Percentiles rank a stretch among this genome's conserved stretches.
Conservation (phyloP, 2,797 vertebrate genomes). For the Otolemur crassicaudatus region DNA sequence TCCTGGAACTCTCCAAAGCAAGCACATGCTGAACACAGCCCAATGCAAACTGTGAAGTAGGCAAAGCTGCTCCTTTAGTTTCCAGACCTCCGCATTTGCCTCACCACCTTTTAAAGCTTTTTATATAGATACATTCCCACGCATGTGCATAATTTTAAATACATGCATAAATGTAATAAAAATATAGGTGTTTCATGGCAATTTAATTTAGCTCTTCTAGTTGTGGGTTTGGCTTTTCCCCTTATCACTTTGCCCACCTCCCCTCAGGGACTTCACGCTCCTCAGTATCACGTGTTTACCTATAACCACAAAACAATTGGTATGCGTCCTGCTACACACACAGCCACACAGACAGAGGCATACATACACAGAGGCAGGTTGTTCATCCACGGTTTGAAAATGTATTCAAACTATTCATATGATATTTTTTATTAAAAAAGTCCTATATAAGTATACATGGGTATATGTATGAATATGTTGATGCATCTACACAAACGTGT, state of each 20-base stretch:
- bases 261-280: neutral
- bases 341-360: neutral
- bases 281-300: neutral
- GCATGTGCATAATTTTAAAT: constrained; percentile 72
- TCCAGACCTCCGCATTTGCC: constrained; percentile 22
- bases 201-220: constrained; percentile 25
- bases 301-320: neutral
- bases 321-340: neutral
- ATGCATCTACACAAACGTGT: neutral
- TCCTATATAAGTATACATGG: neutral
- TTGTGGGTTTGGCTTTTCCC: neutral
- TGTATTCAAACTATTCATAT: neutral
- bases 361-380: neutral
- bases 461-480: neutral
- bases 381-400: neutral
- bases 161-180: constrained; percentile 67
- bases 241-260: neutral
- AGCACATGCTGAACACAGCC: constrained; percentile 42
- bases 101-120: constrained; percentile 38
- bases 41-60: constrained; percentile 67
- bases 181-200: constrained; percentile 31
- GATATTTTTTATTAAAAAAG: neutral
- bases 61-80: constrained; percentile 77
- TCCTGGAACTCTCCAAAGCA: constrained; percentile 53
- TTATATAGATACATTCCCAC: constrained; percentile 48